Base-by-base conservation (phyloP, 1,140 invertebrate genomes). In the Riptortus pedestris region DNA sequence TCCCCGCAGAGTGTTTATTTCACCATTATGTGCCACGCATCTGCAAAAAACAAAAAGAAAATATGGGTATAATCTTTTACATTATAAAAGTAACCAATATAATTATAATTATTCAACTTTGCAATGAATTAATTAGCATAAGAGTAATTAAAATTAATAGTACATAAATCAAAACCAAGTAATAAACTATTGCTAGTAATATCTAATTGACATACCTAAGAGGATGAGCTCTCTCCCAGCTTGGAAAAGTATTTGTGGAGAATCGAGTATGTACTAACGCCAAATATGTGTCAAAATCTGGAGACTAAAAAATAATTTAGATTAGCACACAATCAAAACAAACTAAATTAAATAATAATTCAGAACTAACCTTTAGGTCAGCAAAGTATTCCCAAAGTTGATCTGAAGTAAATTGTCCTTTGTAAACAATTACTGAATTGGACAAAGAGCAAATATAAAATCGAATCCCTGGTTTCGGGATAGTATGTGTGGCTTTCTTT, bases 221-320 rank as follows among this genome's bases (percentile, higher is more conserved):
- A n/a, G 96, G 96, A 79, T 99, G 96, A 14, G 96, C 95, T 71
- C 96, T 83, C 76, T 98, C 96, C 96, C 96, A 99, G 72, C 90
- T 96, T 5, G 96, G 96, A 72, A 98, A 98, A 20, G 96, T 99
- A 76, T 99, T 99, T 52, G 96, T 99, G 1, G 94, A 98, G 79
- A 99, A 99, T 66, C 89, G 80, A 20, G 95, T 97, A 74, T 99
- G 96, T 1, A 99, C 93, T 71, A 99, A 75, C 24, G 96, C 92
- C 71, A 99, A 72, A 73, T 98, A 96, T 0, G 94, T 96, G 69
- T 93, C 87, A 75, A 91, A 99, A 45, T 87, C 82, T 1, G 90
- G 86, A 76, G 82, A 79, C 72, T 81, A 73, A 9, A 70, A 67
- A 62, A 67, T 66, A 62, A 57, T 67, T 47, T 62, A 60, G 26